phyloP scores from a whole-genome alignment of 2,113 vertebrate genomes.

The Scomber japonicus region DNA sequence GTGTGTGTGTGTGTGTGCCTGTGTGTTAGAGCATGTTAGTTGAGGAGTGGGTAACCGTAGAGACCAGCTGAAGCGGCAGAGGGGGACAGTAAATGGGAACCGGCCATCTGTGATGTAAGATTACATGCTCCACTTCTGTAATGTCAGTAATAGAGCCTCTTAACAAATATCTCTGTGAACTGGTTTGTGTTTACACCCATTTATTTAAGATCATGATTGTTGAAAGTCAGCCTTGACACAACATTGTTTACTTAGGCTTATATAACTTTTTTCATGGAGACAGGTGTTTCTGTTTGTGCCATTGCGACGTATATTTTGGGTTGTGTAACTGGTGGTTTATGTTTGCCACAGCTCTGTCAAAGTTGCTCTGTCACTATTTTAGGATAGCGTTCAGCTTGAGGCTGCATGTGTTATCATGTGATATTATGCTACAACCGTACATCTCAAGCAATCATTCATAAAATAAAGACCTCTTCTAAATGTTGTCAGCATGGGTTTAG shows the following conservation, averaged over 20 bases:
- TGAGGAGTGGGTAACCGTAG: neutral
- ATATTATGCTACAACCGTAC: too few relatives aligned
- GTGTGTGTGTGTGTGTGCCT: slow-evolving; percentile 11
- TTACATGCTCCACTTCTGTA: neutral
- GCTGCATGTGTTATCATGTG: neutral
- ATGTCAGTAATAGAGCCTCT: neutral
- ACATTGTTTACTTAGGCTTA: neutral
- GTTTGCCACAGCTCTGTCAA: neutral
- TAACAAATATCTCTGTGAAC: neutral
- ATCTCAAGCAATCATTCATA: neutral
- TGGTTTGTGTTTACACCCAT: neutral
- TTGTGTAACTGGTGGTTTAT: neutral
- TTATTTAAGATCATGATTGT: neutral
- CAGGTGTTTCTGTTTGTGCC: neutral
- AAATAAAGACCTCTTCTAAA: neutral
- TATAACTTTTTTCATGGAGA: neutral
- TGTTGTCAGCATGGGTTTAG: neutral
- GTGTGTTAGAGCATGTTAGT: slow-evolving; percentile 31
- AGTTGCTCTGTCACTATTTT: neutral
- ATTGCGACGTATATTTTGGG: neutral
- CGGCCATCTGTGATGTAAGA: slow-evolving; percentile 3
- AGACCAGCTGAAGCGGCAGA: neutral
- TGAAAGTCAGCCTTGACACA: neutral
- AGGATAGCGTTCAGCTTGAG: neutral
- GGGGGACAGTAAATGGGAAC: neutral